phyloP scores from a whole-genome alignment of 2,888 invertebrate species.

The Agriopis marginaria region DNA sequence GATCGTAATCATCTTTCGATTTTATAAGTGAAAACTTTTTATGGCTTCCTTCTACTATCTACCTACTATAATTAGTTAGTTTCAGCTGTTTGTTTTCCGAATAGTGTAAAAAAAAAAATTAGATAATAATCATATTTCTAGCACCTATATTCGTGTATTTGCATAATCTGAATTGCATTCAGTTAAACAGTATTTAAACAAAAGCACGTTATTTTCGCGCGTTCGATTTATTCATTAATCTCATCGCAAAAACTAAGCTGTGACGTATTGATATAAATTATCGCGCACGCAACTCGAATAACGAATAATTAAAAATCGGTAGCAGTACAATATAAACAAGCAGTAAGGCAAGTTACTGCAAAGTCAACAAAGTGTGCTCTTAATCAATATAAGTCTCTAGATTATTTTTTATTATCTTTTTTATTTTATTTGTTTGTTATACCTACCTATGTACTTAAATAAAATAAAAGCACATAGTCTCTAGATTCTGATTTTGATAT shows the following conservation, averaged over 20 bases:
- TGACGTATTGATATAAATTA: constrained; percentile 60
- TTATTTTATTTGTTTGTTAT: too few relatives aligned
- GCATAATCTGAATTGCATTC: constrained; percentile 8
- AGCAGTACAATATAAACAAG: background rate
- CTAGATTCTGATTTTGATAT: too few relatives aligned
- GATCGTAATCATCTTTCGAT: too few relatives aligned
- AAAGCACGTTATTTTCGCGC: constrained; percentile 51
- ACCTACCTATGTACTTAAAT: too few relatives aligned
- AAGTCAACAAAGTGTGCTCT: background rate
- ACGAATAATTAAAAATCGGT: constrained; percentile 52
- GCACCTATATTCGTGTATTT: background rate
- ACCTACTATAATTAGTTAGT: too few relatives aligned
- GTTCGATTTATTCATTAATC: constrained; percentile 57
- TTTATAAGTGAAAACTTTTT: too few relatives aligned
- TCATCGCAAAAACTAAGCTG: constrained; percentile 54
- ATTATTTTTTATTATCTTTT: too few relatives aligned
- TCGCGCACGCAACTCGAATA: constrained; percentile 56
- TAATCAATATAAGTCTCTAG: background rate
- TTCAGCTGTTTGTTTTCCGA: too few relatives aligned
- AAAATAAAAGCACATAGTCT: too few relatives aligned
- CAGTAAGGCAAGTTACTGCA: constrained; percentile 7
- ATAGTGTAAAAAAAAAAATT: too few relatives aligned
- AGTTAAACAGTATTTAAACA: constrained; percentile 25
- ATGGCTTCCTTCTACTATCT: too few relatives aligned
- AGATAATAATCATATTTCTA: too few relatives aligned